phyloP scores from a whole-genome alignment of 2,797 vertebrate species.

The Spinus pinus region DNA sequence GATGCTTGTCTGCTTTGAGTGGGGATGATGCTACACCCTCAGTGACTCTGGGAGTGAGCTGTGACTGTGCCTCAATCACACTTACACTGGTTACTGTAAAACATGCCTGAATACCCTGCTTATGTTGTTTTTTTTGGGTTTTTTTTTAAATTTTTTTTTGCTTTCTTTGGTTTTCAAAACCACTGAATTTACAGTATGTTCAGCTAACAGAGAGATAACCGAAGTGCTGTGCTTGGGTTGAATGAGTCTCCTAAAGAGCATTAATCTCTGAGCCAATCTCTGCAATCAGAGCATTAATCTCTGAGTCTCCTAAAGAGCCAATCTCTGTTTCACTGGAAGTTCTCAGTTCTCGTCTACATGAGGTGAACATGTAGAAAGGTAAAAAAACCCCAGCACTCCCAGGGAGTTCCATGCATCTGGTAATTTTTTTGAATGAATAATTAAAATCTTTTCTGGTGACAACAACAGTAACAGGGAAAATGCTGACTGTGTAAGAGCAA shows the following conservation, averaged over 20 bases:
- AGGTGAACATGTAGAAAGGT: not conserved
- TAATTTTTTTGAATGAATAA: not conserved
- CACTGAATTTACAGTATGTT: not conserved
- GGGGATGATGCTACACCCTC: not conserved
- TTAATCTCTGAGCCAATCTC: not conserved
- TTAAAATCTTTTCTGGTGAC: not conserved
- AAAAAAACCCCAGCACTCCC: rapidly evolving
- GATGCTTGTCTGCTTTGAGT: not conserved
- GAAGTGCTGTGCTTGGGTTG: not conserved
- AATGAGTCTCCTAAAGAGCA: not conserved
- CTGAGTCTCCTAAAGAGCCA: not conserved
- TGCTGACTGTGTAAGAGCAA: not conserved
- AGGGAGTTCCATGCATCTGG: not conserved
- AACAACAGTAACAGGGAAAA: not conserved
- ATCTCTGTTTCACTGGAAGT: not conserved
- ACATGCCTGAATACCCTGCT: not conserved
- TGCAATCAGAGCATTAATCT: too few relatives aligned
- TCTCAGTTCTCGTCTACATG: not conserved
- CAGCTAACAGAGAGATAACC: not conserved
- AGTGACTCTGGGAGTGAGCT: not conserved
- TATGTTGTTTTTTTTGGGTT: not conserved
- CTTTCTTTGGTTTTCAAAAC: not conserved
- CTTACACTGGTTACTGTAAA: not conserved
- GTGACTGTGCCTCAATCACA: not conserved
- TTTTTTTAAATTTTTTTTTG: too few relatives aligned